Base-by-base conservation (phyloP, 2,888 invertebrate species). In the Epinotia nisella region DNA sequence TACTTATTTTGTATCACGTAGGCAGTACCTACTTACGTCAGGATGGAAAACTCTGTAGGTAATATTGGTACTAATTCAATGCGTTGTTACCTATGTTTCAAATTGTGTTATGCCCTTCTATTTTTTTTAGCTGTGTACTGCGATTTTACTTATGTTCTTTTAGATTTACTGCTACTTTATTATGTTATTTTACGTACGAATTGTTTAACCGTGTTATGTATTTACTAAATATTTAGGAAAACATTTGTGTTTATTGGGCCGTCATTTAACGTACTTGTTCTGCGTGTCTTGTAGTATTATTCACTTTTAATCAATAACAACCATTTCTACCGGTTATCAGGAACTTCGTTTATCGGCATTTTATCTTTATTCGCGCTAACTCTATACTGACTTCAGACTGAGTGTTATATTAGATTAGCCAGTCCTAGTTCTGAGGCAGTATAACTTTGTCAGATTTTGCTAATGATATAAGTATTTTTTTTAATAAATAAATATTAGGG, bases 1-100 rank as follows among this genome's bases (percentile, higher is more conserved):
- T 39, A 56, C 55, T 65, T 59, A 59, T 71, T 71, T 65, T 51
- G 45, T 55, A 66, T 71, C 65, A 59, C 49, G 65, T 59, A 65
- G 51, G 5, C 51, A 41, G 53, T 69, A 53, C 1, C 1, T 24
- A 64, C 56, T 41, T 49, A 45, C 17, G 53, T 71, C 19, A 29
- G 15, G 53, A 60, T 24, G 65, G 60, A 60, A 66, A 24, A 21
- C 56, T 65, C n/a, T 70, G 49, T 49, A 19, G 29, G 29, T 29
- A 29, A 5, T 29, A 4, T 58, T 10, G n/a, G 17, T 41, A 41
- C 60, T 49, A 49, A n/a, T n/a, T 19, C 41, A 13, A 60, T 39
- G 60, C 39, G 60, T 17, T 39, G 17, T 58, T 35, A n/a, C n/a
- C n/a, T n/a, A 58, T 17, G n/a, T 35, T 58, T 35, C 29, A 35